These are phyloP conservation scores for Polymixis lichenea DNA, from an alignment of 2,888 invertebrate species.

Conservation along the genomic window DNA sequence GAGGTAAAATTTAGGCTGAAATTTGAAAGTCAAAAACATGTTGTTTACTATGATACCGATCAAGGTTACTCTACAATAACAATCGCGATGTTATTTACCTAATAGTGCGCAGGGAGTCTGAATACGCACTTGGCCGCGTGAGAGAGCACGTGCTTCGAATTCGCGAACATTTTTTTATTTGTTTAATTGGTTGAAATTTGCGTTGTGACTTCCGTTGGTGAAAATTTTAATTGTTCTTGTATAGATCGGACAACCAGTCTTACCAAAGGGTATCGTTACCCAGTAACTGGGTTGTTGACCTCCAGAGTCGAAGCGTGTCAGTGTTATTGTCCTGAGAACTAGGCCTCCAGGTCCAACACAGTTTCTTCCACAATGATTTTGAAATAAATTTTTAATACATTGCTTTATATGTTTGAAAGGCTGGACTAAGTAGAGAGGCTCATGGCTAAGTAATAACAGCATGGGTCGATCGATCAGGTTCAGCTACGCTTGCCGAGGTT, in stretches of 20 bases:
- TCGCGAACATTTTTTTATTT: constrained; percentile 8
- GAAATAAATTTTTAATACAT: not conserved
- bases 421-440: no score
- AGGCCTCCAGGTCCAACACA: not conserved
- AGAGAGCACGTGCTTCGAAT: constrained; percentile 19
- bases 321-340: not conserved
- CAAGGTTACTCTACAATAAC: constrained; percentile 66
- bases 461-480: no score
- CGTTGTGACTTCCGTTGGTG: not conserved
- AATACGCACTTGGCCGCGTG: constrained; percentile 28
- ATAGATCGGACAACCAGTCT: no score
- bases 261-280: no score
- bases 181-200: not conserved
- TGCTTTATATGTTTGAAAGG: no score
- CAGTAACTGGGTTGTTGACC: no score
- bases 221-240: not conserved
- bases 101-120: not conserved
- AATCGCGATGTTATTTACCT: constrained; percentile 20
- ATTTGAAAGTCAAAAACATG: constrained; percentile 55
- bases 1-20: constrained; percentile 24
- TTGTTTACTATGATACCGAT: constrained; percentile 64
- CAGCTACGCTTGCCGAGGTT: no score
- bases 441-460: no score
- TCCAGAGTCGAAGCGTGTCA: no score
- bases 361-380: not conserved